Percentiles rank a stretch among this genome's conserved stretches.
Evolutionary conservation across 2,888 invertebrate species (phyloP).

Genomic region (Dysmachus trigonus): DNA sequence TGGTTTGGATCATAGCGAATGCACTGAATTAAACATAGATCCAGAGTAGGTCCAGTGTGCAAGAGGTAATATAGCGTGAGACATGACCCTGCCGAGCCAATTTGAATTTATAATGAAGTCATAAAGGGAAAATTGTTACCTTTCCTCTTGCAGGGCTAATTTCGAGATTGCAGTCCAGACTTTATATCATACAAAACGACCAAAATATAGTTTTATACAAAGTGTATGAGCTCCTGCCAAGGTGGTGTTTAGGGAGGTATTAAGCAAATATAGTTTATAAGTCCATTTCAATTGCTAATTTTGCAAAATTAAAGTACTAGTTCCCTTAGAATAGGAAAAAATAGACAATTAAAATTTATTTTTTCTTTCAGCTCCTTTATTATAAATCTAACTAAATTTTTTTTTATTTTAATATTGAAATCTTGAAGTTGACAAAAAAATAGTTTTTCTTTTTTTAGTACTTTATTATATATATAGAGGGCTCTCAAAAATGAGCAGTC

Average conservation of each 20-base stretch:
- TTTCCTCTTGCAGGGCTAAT: neutral
- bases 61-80: neutral
- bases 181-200: neutral
- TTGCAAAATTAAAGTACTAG: no score
- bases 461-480: no score
- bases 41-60: neutral
- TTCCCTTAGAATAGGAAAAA: no score
- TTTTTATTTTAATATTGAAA: no score
- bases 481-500: no score
- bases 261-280: neutral
- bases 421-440: no score
- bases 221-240: neutral
- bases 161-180: neutral
- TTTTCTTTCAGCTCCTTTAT: no score
- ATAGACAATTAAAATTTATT: no score
- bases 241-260: neutral
- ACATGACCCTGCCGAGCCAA: neutral
- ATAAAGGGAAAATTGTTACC: neutral
- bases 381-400: no score
- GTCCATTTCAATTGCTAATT: neutral
- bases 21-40: neutral
- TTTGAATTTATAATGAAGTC: neutral
- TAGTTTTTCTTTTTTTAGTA: no score
- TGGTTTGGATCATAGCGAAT: neutral
- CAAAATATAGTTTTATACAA: neutral